Percentiles rank a stretch among this genome's conserved stretches.
Evolutionary conservation across 2,888 invertebrate genomes (phyloP).

Genomic region (Dugesia japonica): DNA sequence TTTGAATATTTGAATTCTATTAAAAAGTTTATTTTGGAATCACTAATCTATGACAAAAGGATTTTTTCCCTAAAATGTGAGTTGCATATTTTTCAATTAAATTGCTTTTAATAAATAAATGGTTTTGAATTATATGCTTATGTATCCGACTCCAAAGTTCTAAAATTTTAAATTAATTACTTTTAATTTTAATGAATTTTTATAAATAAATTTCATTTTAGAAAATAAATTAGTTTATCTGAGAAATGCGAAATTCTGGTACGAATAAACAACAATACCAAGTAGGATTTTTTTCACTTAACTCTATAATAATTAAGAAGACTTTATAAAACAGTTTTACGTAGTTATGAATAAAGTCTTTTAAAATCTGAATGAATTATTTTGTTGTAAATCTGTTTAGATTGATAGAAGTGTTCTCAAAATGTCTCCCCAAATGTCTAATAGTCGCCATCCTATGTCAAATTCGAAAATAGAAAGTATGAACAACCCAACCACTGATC

Average conservation of each 20-base stretch:
- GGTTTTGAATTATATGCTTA: no score
- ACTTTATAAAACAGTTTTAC: no score
- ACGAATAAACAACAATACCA: conserved; percentile 1
- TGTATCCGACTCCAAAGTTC: no score
- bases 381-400: background rate
- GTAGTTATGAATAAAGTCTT: no score
- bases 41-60: background rate
- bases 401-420: background rate
- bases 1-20: background rate
- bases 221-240: no score
- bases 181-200: no score
- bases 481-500: background rate
- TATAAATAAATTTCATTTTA: no score
- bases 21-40: no score
- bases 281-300: background rate
- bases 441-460: background rate
- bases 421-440: conserved; percentile 14
- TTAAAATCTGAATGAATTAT: no score
- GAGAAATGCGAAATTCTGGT: background rate
- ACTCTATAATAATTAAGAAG: no score
- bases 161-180: no score
- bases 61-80: background rate
- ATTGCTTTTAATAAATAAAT: no score
- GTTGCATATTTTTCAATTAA: background rate
- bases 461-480: background rate